Evolutionary conservation across 1,140 invertebrate genomes (phyloP), one percentile per base, ranked within the genome.

Genomic region (Acromyrmex heyeri): DNA sequence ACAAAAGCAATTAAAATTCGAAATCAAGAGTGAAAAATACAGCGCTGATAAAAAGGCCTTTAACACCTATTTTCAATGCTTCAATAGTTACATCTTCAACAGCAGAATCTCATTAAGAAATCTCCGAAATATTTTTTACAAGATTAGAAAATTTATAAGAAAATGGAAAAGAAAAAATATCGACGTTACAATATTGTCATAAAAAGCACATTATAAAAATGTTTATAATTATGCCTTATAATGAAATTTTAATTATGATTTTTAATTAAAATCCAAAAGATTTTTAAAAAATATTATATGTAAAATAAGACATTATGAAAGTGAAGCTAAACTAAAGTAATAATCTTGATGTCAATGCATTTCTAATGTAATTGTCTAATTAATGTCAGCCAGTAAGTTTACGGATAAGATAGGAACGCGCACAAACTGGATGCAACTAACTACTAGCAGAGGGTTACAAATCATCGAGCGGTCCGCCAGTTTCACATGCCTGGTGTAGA

Each of bases 381-480:
- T 83, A 83, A 75, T 75, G 38, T 83, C 69, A 30, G 24, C 69
- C 14, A 34, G 69, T 61, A 75, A 83, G 55, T 73, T 83, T 75
- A 62, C 79, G 79, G 69, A 83, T 83, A 83, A 83, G 79, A 83
- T 83, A 75, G 79, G 38, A 83, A 83, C 69, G 79, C 79, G 67
- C 67, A 12, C 53, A 73, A 83, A 75, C 69, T 83, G 67, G 79
- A 75, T 83, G 69, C 79, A 83, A 73, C 79, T 82, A 82, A 82
- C 79, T 82, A 82, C 67, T 73, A 83, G 69, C 69, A 38, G 44
- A 83, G 69, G 69, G 79, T 83, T 83, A 83, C 79, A 83, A 83
- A 83, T 83, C 79, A 83, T 83, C 79, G 55, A n/a, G 55, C 69
- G 57, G 57, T 62, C 79, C 79, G 79, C 79, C 79, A 83, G 69